phyloP scores from a whole-genome alignment of 2,797 vertebrate species.

The Microctenopoma steveboyesi region DNA sequence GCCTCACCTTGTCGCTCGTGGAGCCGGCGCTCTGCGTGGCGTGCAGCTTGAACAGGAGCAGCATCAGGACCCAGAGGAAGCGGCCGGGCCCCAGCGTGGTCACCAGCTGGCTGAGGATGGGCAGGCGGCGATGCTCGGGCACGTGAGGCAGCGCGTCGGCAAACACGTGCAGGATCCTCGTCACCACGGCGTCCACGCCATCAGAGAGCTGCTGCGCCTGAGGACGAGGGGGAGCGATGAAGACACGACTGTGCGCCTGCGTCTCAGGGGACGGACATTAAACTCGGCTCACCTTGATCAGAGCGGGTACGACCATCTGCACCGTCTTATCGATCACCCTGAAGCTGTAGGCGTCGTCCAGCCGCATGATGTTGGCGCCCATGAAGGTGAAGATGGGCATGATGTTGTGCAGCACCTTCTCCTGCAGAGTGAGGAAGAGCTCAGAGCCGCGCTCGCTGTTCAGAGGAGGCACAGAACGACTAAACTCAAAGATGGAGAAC shows the following conservation, averaged over 20 bases:
- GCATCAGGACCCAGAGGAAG: constrained; percentile 93
- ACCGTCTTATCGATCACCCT: constrained; percentile 95
- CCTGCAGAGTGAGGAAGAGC: constrained; percentile 79
- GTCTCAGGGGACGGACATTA: too few relatives aligned
- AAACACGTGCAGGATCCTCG: constrained; percentile 89
- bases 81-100: constrained; percentile 85
- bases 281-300: constrained; percentile 86
- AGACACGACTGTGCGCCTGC: too few relatives aligned
- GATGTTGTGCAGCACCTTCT: constrained; percentile 97
- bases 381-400: constrained; percentile 99
- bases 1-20: constrained; percentile 84
- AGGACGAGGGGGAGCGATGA: background rate
- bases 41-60: constrained; percentile 91
- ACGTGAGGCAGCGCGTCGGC: constrained; percentile 94
- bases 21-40: constrained; percentile 81
- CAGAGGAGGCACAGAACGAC: too few relatives aligned
- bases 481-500: background rate
- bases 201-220: constrained; percentile 85
- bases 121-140: constrained; percentile 91
- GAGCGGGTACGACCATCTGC: constrained; percentile 93
- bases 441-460: too few relatives aligned
- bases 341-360: constrained; percentile 96
- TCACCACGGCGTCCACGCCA: constrained; percentile 80
- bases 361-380: constrained; percentile 93
- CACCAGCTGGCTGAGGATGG: constrained; percentile 88